Evolutionary conservation across 2,888 invertebrate genomes (phyloP), one percentile per base, ranked within the genome.

Genomic region (Meiosimyza platycephala): DNA sequence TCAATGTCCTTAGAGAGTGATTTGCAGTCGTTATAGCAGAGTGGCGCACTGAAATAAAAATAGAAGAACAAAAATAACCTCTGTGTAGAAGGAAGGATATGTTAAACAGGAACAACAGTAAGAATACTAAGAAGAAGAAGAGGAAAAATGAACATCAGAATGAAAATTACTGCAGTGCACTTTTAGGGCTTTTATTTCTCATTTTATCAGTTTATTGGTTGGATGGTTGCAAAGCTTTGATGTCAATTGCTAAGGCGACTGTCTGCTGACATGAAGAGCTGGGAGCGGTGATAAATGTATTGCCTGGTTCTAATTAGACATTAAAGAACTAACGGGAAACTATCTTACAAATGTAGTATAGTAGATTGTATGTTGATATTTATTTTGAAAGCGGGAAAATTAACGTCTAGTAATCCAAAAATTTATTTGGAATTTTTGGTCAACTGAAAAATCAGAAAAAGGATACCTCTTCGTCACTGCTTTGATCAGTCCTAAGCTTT

Each of bases 1-100:
- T 71, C 64, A 71, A 71, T 40, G 71, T 71, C 63, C 71, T 71
- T 52, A 22, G 62, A 54, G 71, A 33, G 71, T 62, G 57, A 71
- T 69, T 60, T 69, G 69, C 18, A n/a, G 63, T 22, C 60, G 13
- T n/a, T 40, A 22, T 22, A 22, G 22, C 1, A 22, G 22, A 22
- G 22, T 22, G 22, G 22, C 22, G 22, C 22, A 22, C 22, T 22
- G 22, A 11, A 9, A 18, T n/a, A 12, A 6, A 55, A n/a, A 55
- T 40, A 13, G 15, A 40, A 55, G 9, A 28, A 15, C 55, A 40
- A 52, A 15, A 6, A 18, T 40, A 40, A 4, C 11, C 11, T 16
- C 47, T 63, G 63, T 48, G 9, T n/a, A 15, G n/a, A n/a, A n/a
- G 63, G 63, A 63, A 2, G 63, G 3, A 18, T 59, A 22, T 57